Conservation (phyloP, 2,113 vertebrate species). For the Rhodinocichla rosea region DNA sequence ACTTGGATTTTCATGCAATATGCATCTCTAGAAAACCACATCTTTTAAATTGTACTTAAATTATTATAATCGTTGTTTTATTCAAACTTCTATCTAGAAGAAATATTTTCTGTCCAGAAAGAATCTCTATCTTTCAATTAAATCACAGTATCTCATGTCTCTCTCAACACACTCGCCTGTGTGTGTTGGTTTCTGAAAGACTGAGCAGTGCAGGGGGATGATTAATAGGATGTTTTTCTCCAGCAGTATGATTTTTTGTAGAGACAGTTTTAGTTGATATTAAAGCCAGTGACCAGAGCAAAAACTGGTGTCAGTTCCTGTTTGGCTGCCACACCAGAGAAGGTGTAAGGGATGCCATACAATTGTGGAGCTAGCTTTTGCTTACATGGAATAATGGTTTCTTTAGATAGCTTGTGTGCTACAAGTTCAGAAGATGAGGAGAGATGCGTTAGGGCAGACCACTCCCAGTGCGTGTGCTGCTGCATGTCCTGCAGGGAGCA, state of each 20-base stretch:
- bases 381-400: background rate
- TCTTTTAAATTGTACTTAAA: background rate
- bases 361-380: background rate
- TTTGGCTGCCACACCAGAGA: background rate
- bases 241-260: background rate
- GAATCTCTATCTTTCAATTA: background rate
- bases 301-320: background rate
- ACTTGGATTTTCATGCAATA: background rate
- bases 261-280: background rate
- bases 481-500: background rate
- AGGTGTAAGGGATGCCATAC: rapidly evolving
- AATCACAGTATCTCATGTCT: background rate
- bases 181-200: background rate
- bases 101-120: background rate
- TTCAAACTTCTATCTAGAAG: background rate
- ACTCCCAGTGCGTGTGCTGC: rapidly evolving
- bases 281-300: background rate
- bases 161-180: rapidly evolving
- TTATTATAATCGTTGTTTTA: background rate
- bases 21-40: background rate
- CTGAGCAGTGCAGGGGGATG: background rate
- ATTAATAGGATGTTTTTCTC: background rate
- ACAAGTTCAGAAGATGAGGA: background rate
- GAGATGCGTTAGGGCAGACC: background rate
- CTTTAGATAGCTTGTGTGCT: background rate